Percentiles rank a stretch among this genome's conserved stretches.
Conservation (phyloP, 2,888 invertebrate species). For the Ochlodes sylvanus region DNA sequence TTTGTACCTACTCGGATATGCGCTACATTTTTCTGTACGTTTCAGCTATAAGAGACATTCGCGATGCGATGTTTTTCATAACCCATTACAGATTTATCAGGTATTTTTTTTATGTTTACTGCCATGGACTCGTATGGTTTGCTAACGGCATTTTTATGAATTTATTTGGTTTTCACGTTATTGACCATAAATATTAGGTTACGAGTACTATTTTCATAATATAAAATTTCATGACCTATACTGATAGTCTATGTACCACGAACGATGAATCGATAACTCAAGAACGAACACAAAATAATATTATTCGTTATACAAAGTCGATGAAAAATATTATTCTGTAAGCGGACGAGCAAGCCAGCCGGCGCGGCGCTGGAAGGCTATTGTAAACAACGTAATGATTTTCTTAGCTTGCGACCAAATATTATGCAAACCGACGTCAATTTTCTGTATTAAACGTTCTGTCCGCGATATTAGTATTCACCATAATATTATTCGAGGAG, state of each 20-base stretch:
- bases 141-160: too few relatives aligned
- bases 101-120: too few relatives aligned
- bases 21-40: constrained; percentile 22
- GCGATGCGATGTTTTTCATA: neutral
- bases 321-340: constrained; percentile 29
- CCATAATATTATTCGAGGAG: constrained; percentile 1
- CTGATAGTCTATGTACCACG: neutral
- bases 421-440: constrained; percentile 32
- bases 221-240: too few relatives aligned
- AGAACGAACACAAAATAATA: constrained; percentile 7
- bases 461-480: neutral
- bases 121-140: too few relatives aligned
- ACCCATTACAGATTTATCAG: too few relatives aligned
- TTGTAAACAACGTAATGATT: constrained; percentile 43
- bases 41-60: neutral
- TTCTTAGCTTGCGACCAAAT: constrained; percentile 30
- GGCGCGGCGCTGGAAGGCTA: constrained; percentile 10
- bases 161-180: too few relatives aligned
- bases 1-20: constrained; percentile 49
- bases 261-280: neutral
- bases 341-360: constrained; percentile 3
- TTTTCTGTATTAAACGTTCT: constrained; percentile 1
- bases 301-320: neutral
- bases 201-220: too few relatives aligned
- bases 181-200: too few relatives aligned